These are phyloP conservation scores for Hemicrepidius hirtus DNA, from an alignment of 2,888 invertebrate genomes.

Conservation along the genomic window DNA sequence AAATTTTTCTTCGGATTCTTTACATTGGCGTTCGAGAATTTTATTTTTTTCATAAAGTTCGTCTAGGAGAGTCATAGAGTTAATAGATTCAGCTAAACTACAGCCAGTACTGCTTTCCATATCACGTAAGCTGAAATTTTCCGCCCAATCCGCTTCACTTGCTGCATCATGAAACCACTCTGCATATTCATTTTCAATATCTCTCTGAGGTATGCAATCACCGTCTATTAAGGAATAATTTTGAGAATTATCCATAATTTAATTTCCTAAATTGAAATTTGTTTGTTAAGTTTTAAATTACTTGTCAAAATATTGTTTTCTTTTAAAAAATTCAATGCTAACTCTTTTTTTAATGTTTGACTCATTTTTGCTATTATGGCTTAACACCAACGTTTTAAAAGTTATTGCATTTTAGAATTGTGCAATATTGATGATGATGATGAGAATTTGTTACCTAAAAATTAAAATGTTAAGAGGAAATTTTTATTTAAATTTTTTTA, in stretches of 20 bases:
- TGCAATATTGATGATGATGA: too few relatives aligned
- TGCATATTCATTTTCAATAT: slow-evolving; percentile 26
- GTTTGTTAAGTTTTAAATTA: background rate
- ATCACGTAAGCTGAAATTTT: slow-evolving; percentile 27
- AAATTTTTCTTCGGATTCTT: slow-evolving; percentile 58
- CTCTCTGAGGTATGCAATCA: slow-evolving; percentile 43
- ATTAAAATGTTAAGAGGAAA: too few relatives aligned
- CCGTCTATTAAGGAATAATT: slow-evolving; percentile 24
- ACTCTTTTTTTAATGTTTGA: background rate
- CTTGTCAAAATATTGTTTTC: slow-evolving; percentile 13
- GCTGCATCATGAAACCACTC: slow-evolving; percentile 52
- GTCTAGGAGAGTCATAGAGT: slow-evolving; percentile 43
- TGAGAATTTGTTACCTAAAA: too few relatives aligned
- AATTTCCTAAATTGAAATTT: slow-evolving; percentile 9
- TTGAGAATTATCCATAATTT: slow-evolving; percentile 37
- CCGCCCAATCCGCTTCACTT: slow-evolving; percentile 45
- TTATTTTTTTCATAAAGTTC: slow-evolving; percentile 56
- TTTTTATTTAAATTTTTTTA: too few relatives aligned
- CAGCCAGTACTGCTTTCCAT: slow-evolving; percentile 34
- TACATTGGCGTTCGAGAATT: slow-evolving; percentile 57
- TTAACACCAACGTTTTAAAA: too few relatives aligned
- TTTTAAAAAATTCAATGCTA: background rate
- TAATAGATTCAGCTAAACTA: slow-evolving; percentile 34
- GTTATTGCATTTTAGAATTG: too few relatives aligned
- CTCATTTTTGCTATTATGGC: too few relatives aligned